phyloP scores from a whole-genome alignment of 2,797 vertebrate species.

The Acanthurus lineatus region DNA sequence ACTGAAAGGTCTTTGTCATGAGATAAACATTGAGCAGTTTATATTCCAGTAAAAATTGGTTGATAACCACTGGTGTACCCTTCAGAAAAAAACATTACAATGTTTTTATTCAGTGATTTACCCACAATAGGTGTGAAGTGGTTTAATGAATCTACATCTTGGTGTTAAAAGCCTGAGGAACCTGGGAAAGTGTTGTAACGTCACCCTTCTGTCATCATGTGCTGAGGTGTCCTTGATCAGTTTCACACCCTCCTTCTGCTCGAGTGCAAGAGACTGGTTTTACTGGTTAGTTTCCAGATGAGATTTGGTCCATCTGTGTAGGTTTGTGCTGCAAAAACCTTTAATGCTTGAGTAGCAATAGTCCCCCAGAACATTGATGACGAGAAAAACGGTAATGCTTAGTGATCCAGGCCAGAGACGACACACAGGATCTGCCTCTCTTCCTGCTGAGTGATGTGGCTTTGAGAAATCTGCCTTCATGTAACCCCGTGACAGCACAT shows the following conservation, averaged over 20 bases:
- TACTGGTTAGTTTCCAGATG: constrained; percentile 7
- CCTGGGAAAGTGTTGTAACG: neutral
- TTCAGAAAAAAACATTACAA: neutral
- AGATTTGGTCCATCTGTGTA: neutral
- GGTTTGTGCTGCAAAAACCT: neutral
- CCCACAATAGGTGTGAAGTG: neutral
- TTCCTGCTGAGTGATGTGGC: constrained; percentile 31
- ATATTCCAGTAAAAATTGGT: too few species aligned
- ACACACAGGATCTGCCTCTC: neutral
- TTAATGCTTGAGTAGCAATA: neutral
- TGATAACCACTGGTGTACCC: too few species aligned
- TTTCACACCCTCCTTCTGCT: neutral
- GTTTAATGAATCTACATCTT: constrained; percentile 12
- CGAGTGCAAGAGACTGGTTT: neutral
- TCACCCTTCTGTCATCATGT: neutral
- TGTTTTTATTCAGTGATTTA: neutral
- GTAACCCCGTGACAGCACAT: constrained; percentile 41
- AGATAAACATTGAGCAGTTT: too few species aligned
- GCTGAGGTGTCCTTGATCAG: neutral
- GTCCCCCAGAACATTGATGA: neutral
- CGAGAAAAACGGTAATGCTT: constrained; percentile 7
- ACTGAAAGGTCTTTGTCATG: too few species aligned
- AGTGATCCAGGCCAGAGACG: constrained; percentile 19
- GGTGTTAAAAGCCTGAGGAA: constrained; percentile 21
- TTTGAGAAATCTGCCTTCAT: constrained; percentile 37